These are phyloP conservation scores for Euura lappo DNA, from an alignment of 1,140 invertebrate genomes.

Conservation along the genomic window DNA sequence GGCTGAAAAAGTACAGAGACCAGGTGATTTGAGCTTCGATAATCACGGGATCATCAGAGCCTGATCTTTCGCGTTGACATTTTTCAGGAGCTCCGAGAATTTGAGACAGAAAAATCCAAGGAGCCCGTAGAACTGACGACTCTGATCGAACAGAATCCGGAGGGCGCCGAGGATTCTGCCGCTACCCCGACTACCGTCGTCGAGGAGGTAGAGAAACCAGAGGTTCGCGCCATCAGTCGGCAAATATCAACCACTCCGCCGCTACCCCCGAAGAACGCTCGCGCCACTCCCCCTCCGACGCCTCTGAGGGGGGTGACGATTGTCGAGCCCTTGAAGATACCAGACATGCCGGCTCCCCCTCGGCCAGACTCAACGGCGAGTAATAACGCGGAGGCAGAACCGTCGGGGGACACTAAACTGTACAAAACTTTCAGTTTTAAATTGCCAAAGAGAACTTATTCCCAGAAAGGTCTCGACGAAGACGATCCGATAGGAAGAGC, in stretches of 20 bases:
- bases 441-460: constrained; percentile 46
- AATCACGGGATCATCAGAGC: background rate
- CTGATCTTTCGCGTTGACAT: background rate
- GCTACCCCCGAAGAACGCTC: constrained; percentile 55
- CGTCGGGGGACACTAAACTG: background rate
- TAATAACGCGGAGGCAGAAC: constrained; percentile 24
- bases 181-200: background rate
- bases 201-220: no score
- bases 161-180: background rate
- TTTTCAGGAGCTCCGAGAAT: background rate
- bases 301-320: constrained; percentile 53
- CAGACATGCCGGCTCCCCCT: constrained; percentile 54
- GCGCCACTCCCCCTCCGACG: constrained; percentile 50
- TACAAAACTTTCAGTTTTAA: constrained; percentile 26
- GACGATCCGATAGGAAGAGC: constrained; percentile 71
- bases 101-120: background rate
- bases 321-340: constrained; percentile 48
- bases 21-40: constrained; percentile 36
- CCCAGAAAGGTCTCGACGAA: constrained; percentile 66
- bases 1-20: constrained; percentile 53
- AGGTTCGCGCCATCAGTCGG: constrained; percentile 24
- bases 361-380: constrained; percentile 50
- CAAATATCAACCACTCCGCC: constrained; percentile 52
- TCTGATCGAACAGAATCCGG: background rate
- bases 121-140: background rate